Base-by-base conservation (phyloP, 2,888 invertebrate species). In the Drosophila limbata region DNA sequence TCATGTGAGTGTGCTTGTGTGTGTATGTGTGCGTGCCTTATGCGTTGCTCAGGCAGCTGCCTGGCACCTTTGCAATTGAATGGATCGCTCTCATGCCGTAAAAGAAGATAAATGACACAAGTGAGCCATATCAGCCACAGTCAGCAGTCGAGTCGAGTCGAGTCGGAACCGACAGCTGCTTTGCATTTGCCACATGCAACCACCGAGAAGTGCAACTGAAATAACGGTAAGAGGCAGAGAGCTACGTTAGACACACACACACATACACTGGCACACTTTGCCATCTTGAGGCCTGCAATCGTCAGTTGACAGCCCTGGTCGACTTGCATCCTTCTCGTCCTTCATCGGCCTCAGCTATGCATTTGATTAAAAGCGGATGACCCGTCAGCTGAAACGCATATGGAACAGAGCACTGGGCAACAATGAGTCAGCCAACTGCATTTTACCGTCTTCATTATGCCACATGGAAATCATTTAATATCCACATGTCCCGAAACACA, bases 81-180 rank as follows among this genome's bases (percentile, higher is more conserved):
- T 73, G 89, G 69, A 64, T 81, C 61, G 56, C 85, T 66, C 64
- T 64, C 60, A 65, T 75, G 82, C 84, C 84, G 88, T 81, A 84
- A 84, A 79, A 88, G 82, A 85, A 85, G 85, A 85, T 85, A 88
- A 85, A 85, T 85, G 88, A 84, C 88, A 88, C 73, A 81, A 88
- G 88, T 88, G 85, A 86, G 88, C 84, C 88, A 77, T 86, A 86
- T 86, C 85, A 84, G 86, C 69, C 80, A 61, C 69, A 83, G 79
- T 66, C 84, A 84, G 83, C 71, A 65, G 62, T 44, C 70, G 56
- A 47, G 63, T 55, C 44, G 71, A 65, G 62, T 44, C 70, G 56
- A 47, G 63, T 55, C 44, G 71, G 44, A 59, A 63, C 55, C 47
- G 61, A 51, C 71, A 67, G 67, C 64, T 75, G 75, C 73, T 60